These are phyloP conservation scores for Bubo blakistoni DNA, from an alignment of 2,113 vertebrate species.

Conservation along the genomic window DNA sequence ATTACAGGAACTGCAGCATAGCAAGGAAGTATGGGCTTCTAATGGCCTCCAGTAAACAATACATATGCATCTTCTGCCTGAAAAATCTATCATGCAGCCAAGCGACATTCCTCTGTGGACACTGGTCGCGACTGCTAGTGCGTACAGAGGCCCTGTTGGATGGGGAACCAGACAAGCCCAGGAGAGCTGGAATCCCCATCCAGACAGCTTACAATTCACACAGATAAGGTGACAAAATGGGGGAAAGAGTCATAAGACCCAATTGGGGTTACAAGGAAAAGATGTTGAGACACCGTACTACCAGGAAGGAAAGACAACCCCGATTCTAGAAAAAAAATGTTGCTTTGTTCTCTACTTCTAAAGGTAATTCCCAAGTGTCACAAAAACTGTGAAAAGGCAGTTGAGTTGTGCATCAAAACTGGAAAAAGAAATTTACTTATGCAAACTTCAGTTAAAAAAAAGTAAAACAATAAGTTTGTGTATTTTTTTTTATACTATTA, in stretches of 20 bases:
- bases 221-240: neutral
- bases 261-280: neutral
- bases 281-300: neutral
- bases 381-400: neutral
- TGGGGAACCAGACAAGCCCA: neutral
- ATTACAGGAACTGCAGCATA: neutral
- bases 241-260: neutral
- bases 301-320: neutral
- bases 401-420: neutral
- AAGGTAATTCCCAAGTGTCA: neutral
- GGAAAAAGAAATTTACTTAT: neutral
- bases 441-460: neutral
- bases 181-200: neutral
- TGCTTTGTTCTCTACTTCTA: neutral
- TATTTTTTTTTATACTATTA: neutral
- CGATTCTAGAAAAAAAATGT: neutral
- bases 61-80: neutral
- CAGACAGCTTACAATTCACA: neutral
- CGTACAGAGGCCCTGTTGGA: neutral
- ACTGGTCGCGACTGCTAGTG: neutral
- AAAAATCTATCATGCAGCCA: neutral
- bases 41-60: neutral
- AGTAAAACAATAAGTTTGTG: neutral
- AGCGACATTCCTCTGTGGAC: neutral
- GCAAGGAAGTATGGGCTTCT: neutral